A percentile compares a stretch with the other conserved stretches of the same genome.
phyloP scores from a whole-genome alignment of 2,797 vertebrate genomes.

The Tamandua tetradactyla region DNA sequence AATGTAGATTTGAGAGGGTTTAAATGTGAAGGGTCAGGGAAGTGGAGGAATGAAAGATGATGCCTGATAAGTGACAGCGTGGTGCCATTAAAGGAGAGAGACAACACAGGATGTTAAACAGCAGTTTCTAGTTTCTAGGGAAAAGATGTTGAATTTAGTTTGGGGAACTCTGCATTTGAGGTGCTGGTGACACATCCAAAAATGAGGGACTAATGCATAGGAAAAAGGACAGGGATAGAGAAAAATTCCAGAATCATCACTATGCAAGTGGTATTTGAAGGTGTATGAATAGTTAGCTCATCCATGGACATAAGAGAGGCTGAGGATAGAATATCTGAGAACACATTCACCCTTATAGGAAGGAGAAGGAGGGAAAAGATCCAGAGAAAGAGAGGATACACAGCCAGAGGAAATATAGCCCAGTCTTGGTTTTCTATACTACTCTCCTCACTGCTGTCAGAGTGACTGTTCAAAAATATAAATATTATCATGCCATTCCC shows the following conservation, averaged over 20 bases:
- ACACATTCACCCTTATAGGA: neutral
- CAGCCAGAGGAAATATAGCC: neutral
- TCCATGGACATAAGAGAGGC: neutral
- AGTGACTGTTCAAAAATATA: neutral
- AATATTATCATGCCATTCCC: neutral
- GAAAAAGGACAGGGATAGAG: neutral
- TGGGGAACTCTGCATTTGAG: neutral
- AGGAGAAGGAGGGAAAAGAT: neutral
- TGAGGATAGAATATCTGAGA: neutral
- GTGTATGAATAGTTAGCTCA: neutral
- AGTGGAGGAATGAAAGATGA: neutral
- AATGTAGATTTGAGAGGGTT: neutral
- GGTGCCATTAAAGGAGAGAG: neutral
- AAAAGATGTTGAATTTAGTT: neutral
- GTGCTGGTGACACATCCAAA: neutral
- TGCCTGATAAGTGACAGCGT: neutral
- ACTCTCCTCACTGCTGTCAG: neutral
- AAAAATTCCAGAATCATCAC: neutral
- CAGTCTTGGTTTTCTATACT: neutral
- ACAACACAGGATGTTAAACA: neutral
- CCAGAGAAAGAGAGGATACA: neutral
- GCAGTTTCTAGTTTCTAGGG: neutral
- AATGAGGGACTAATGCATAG: neutral
- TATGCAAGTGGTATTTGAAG: slow-evolving; percentile 13
- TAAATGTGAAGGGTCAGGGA: neutral